These are phyloP conservation scores for Rhaphigaster nebulosa DNA, from an alignment of 2,888 invertebrate species.

Conservation along the genomic window DNA sequence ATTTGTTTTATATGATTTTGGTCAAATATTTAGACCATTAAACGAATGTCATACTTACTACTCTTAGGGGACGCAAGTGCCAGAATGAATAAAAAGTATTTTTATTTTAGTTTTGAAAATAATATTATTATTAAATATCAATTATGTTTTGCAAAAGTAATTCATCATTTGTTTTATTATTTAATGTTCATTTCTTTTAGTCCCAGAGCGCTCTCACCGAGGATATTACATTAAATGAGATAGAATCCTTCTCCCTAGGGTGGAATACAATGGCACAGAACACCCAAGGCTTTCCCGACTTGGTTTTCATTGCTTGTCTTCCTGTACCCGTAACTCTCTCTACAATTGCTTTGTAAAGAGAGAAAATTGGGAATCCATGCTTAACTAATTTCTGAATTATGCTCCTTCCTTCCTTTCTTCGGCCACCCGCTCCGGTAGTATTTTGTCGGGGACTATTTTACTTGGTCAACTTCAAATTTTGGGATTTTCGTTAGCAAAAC, in stretches of 20 bases:
- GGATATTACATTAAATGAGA: background rate
- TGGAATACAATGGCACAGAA: background rate
- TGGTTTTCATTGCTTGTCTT: background rate
- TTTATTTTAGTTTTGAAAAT: background rate
- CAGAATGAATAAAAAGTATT: background rate
- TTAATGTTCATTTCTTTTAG: background rate
- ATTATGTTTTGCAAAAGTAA: background rate
- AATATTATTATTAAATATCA: background rate
- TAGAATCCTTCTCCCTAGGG: background rate
- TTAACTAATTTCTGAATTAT: constrained; percentile 6
- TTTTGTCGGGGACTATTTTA: background rate
- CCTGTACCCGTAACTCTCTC: background rate
- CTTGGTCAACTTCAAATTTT: no score
- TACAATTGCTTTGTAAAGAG: constrained; percentile 19
- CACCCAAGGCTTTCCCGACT: constrained; percentile 5
- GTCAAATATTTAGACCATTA: no score
- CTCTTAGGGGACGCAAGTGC: background rate
- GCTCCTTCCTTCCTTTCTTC: background rate
- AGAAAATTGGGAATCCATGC: constrained; percentile 10
- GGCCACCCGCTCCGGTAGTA: background rate
- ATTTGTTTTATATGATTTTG: no score
- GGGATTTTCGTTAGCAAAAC: no score
- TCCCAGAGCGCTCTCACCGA: background rate
- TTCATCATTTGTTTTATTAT: background rate
- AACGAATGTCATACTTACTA: no score